Percentiles rank a stretch among this genome's conserved stretches.
Conservation (phyloP, 2,113 vertebrate genomes). For the Camelus bactrianus region DNA sequence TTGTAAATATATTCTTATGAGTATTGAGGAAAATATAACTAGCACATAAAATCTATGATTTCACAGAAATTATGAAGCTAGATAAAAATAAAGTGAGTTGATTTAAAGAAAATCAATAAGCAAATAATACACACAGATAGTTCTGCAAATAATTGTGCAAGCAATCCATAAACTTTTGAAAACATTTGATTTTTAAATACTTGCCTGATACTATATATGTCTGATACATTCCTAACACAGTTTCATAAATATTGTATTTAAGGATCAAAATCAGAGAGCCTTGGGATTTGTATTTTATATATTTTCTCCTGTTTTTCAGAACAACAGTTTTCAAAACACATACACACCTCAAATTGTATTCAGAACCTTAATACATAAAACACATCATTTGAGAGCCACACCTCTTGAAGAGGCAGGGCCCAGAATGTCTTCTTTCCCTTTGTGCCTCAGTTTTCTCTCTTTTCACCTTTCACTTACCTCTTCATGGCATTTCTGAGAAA, state of each 20-base stretch:
- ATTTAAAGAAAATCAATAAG: conserved; percentile 34
- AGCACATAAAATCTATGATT: not conserved
- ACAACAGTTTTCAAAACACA: not conserved
- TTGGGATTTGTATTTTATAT: not conserved
- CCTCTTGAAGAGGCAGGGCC: not conserved
- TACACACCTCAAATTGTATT: not conserved
- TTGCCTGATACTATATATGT: not conserved
- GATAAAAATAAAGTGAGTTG: conserved; percentile 49
- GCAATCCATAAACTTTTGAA: not conserved
- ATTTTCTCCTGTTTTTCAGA: conserved; percentile 38
- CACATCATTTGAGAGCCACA: not conserved
- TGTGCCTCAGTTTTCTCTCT: not conserved
- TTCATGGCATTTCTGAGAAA: conserved; percentile 46
- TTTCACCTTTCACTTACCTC: not conserved
- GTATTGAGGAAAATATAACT: conserved; percentile 22
- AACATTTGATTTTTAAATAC: conserved; percentile 59
- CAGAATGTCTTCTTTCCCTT: not conserved
- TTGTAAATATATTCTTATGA: not conserved
- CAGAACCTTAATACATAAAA: not conserved
- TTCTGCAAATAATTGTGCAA: not conserved
- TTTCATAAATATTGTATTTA: conserved; percentile 30
- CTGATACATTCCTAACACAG: not conserved
- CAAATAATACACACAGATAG: not conserved
- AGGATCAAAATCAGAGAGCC: conserved; percentile 46
- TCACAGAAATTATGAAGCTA: not conserved